Conservation (phyloP, 2,888 invertebrate genomes). For the Notodonta ziczac region DNA sequence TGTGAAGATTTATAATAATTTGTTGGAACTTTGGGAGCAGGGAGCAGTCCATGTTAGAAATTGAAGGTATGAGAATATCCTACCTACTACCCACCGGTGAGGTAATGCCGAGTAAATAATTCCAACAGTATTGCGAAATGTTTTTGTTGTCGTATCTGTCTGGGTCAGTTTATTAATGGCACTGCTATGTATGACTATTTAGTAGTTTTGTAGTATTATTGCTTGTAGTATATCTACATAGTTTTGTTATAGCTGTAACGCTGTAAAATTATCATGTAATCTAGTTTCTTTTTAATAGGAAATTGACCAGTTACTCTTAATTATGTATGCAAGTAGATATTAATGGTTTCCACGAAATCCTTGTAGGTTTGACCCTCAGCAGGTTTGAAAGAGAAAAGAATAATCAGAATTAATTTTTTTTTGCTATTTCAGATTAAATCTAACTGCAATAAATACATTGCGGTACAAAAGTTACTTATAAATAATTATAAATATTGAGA, state of each 20-base stretch:
- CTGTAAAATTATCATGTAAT: background rate
- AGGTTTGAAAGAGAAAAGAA: no score
- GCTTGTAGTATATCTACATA: background rate
- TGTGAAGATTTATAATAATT: constrained; percentile 8
- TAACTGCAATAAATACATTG: no score
- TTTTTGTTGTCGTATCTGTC: constrained; percentile 50
- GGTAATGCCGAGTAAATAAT: constrained; percentile 55
- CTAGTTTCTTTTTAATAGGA: no score
- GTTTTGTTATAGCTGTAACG: background rate
- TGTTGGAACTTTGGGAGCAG: constrained; percentile 20
- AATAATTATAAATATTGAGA: no score
- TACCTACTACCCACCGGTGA: constrained; percentile 38
- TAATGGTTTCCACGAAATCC: no score
- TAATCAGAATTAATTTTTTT: no score
- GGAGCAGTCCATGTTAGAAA: constrained; percentile 16
- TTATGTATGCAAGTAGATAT: no score
- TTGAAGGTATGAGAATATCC: constrained; percentile 56
- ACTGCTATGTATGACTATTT: constrained; percentile 6
- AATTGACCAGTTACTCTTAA: no score
- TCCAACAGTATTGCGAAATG: constrained; percentile 56
- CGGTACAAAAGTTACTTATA: no score
- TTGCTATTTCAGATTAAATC: no score
- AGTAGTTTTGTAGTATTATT: constrained; percentile 8
- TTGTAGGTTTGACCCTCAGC: no score
- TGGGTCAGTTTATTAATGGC: constrained; percentile 25